Conservation (phyloP, 2,797 vertebrate genomes). For the Emys orbicularis region DNA sequence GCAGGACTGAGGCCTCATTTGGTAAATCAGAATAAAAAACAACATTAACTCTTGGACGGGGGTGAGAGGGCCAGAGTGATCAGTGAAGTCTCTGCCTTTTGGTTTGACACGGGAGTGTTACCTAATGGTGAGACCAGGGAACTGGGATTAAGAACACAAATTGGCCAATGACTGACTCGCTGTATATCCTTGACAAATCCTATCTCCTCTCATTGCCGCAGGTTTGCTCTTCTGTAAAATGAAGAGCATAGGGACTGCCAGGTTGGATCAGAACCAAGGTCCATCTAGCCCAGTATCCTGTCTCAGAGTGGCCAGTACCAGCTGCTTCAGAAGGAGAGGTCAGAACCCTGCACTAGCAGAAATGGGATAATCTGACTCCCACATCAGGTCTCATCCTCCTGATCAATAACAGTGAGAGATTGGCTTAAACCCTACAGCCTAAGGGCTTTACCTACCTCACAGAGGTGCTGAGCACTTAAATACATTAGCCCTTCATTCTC, state of each 20-base stretch:
- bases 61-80: background rate
- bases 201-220: background rate
- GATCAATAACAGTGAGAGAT: background rate
- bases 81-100: background rate
- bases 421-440: background rate
- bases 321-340: background rate
- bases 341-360: background rate
- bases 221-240: background rate
- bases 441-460: background rate
- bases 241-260: background rate
- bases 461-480: background rate
- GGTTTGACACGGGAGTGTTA: background rate
- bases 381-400: background rate
- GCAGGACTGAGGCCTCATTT: accelerated
- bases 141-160: background rate
- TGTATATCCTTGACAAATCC: background rate
- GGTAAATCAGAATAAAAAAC: background rate
- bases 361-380: background rate
- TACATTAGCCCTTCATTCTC: background rate
- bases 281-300: background rate
- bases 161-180: background rate
- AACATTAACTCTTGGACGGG: background rate
- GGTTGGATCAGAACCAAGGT: background rate
- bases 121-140: background rate
- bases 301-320: background rate